Conservation (phyloP, 1,140 invertebrate species). For the Scaptomyza montana region DNA sequence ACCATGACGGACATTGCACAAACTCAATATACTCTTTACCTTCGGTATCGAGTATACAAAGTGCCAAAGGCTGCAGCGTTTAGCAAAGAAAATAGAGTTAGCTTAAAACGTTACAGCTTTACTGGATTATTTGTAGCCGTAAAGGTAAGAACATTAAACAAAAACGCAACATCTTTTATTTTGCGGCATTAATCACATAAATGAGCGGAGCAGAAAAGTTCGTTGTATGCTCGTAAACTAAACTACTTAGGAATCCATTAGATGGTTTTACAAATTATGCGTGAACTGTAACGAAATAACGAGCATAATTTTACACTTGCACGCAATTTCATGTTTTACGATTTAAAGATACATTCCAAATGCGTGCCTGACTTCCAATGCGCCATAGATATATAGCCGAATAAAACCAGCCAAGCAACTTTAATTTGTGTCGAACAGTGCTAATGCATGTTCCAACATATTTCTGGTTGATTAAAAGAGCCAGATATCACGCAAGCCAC, state of each 20-base stretch:
- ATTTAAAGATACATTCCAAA: slow-evolving; percentile 53
- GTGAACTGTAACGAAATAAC: slow-evolving; percentile 70
- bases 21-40: no score
- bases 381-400: neutral
- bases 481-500: slow-evolving; percentile 60
- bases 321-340: slow-evolving; percentile 76
- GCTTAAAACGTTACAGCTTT: neutral
- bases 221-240: slow-evolving; percentile 40
- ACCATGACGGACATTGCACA: no score
- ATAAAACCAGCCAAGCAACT: slow-evolving; percentile 11
- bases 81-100: neutral
- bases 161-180: slow-evolving; percentile 5
- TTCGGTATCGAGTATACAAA: no score
- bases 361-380: slow-evolving; percentile 47
- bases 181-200: slow-evolving; percentile 27
- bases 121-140: neutral
- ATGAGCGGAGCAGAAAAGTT: neutral
- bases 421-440: slow-evolving; percentile 17
- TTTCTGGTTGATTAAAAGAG: slow-evolving; percentile 71
- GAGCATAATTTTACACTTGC: slow-evolving; percentile 73
- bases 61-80: no score
- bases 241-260: slow-evolving; percentile 76
- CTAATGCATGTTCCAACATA: slow-evolving; percentile 56
- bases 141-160: slow-evolving; percentile 7
- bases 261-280: slow-evolving; percentile 60